These are phyloP conservation scores for Agrotis exclamationis DNA, from an alignment of 2,888 invertebrate genomes.

Conservation along the genomic window DNA sequence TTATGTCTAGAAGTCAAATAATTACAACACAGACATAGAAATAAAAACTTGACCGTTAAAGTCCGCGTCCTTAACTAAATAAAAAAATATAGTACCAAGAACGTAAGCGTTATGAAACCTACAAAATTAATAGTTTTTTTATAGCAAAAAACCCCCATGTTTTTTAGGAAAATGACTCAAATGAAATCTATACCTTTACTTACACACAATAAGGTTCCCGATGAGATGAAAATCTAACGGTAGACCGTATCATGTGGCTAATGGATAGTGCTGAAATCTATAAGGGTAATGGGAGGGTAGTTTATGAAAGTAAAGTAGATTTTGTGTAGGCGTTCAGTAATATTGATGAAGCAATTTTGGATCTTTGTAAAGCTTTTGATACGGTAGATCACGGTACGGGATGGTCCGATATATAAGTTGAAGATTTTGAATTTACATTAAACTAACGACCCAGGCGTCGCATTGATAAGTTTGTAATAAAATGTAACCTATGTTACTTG, in stretches of 20 bases:
- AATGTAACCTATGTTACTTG: too few species aligned
- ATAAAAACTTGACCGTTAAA: neutral
- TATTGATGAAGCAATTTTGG: neutral
- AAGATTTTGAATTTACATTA: neutral
- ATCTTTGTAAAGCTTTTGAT: slow-evolving; percentile 16
- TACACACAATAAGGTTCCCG: slow-evolving; percentile 16
- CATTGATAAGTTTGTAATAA: too few species aligned
- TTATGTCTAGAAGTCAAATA: neutral
- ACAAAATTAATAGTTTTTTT: neutral
- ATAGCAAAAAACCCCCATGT: slow-evolving; percentile 3
- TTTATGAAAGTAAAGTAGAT: neutral
- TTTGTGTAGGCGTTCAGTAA: neutral
- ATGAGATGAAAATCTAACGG: slow-evolving; percentile 23
- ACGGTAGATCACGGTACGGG: neutral
- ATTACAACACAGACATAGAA: neutral
- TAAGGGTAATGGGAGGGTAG: slow-evolving; percentile 26
- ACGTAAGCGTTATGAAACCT: neutral
- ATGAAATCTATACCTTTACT: slow-evolving; percentile 34
- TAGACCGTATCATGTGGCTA: slow-evolving; percentile 37
- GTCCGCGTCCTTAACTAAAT: neutral
- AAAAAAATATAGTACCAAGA: neutral
- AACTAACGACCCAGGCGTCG: neutral
- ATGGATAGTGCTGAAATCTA: slow-evolving; percentile 49
- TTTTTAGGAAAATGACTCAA: slow-evolving; percentile 9
- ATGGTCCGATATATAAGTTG: too few species aligned